Conservation (phyloP, 2,888 invertebrate genomes). For the Pseudoips prasinana region DNA sequence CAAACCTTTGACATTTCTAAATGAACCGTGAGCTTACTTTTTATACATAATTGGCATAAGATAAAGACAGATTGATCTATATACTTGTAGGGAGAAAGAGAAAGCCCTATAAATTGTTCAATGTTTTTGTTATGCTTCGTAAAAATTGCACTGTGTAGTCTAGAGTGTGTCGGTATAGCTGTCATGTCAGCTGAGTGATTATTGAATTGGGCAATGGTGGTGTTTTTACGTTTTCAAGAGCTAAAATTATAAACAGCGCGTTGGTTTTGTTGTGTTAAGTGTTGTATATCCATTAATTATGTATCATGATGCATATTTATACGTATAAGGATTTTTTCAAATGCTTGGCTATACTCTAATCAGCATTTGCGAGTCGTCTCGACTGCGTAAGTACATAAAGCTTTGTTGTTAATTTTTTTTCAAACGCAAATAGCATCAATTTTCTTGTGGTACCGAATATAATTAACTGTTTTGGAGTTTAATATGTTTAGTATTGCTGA, state of each 20-base stretch:
- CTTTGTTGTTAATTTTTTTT: conserved; percentile 67
- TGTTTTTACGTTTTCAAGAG: conserved; percentile 55
- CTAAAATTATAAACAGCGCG: conserved; percentile 28
- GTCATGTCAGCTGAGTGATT: conserved; percentile 43
- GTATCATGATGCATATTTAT: conserved; percentile 15
- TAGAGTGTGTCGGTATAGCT: conserved; percentile 12
- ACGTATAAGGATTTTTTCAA: conserved; percentile 17
- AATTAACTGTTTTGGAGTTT: too few relatives aligned
- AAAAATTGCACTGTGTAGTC: too few relatives aligned
- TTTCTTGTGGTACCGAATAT: conserved; percentile 22
- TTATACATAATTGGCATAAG: too few relatives aligned
- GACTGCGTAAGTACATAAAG: conserved; percentile 68
- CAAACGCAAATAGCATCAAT: conserved; percentile 58
- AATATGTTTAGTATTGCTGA: too few relatives aligned
- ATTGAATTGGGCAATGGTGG: conserved; percentile 63
- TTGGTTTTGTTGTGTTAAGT: neutral
- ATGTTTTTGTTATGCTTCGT: conserved; percentile 29
- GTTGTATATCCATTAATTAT: conserved; percentile 13
- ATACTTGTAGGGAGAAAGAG: conserved; percentile 8
- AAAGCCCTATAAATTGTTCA: conserved; percentile 9
- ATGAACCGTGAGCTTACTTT: too few relatives aligned
- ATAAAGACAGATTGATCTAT: conserved; percentile 3
- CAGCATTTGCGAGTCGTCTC: conserved; percentile 42
- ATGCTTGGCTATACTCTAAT: conserved; percentile 30
- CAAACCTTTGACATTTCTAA: too few relatives aligned